These are phyloP conservation scores for Lordiphosa fenestrarum DNA, from an alignment of 2,888 invertebrate genomes.

Conservation along the genomic window DNA sequence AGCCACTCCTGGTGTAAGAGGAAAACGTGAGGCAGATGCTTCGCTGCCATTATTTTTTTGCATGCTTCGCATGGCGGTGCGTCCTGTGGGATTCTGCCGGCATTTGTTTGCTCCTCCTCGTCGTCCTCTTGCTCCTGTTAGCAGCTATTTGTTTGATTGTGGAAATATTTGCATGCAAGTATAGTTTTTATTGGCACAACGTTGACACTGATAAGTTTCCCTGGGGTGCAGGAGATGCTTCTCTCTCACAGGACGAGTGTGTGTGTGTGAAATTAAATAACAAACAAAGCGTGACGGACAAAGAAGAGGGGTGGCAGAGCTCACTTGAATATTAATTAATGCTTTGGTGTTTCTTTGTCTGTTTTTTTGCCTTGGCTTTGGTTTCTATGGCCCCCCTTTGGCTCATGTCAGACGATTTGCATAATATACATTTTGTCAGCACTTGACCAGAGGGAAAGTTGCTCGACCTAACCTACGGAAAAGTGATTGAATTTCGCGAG, in stretches of 20 bases:
- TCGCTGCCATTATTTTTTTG: slow-evolving; percentile 61
- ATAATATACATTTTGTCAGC: slow-evolving; percentile 47
- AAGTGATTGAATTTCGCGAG: slow-evolving; percentile 36
- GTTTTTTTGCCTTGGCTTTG: slow-evolving; percentile 5
- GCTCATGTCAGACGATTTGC: slow-evolving; percentile 63
- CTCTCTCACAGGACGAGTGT: slow-evolving; percentile 3
- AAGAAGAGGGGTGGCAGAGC: slow-evolving; percentile 17
- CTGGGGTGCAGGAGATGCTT: slow-evolving; percentile 36
- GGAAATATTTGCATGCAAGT: slow-evolving; percentile 72
- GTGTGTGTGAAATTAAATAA: slow-evolving; percentile 54
- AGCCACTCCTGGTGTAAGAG: slow-evolving; percentile 42
- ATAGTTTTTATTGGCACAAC: slow-evolving; percentile 75
- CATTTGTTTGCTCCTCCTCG: slow-evolving; percentile 44
- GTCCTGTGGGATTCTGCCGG: slow-evolving; percentile 51
- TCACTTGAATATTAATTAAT: slow-evolving; percentile 72
- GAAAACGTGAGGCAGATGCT: slow-evolving; percentile 60
- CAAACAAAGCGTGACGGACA: slow-evolving; percentile 22
- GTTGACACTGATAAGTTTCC: slow-evolving; percentile 75
- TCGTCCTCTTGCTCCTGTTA: slow-evolving; percentile 47
- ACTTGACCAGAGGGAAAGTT: slow-evolving; percentile 34
- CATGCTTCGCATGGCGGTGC: slow-evolving; percentile 59
- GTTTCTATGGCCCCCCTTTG: slow-evolving; percentile 44
- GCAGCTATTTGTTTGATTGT: slow-evolving; percentile 76
- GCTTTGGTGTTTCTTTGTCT: slow-evolving; percentile 34
- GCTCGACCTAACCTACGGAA: slow-evolving; percentile 14